Percentiles rank a stretch among this genome's conserved stretches.
Conservation (phyloP, 2,113 vertebrate genomes). For the Heliornis fulica region DNA sequence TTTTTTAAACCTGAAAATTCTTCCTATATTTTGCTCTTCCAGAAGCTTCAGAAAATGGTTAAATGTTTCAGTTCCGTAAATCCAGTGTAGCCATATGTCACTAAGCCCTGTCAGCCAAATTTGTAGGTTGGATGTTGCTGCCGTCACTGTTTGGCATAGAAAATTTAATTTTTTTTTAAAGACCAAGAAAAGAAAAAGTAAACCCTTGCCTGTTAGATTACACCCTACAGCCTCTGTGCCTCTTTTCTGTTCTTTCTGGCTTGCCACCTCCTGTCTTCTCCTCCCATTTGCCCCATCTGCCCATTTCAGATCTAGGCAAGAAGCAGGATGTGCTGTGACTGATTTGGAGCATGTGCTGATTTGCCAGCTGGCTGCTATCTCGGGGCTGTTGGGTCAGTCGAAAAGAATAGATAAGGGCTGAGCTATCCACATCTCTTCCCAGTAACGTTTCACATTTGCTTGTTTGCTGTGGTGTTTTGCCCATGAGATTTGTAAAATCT, state of each 20-base stretch:
- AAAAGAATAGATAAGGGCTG: not conserved
- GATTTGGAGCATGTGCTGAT: conserved; percentile 22
- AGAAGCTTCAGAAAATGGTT: not conserved
- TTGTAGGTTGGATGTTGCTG: not conserved
- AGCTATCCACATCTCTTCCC: not conserved
- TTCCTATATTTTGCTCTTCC: not conserved
- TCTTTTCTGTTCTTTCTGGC: not conserved
- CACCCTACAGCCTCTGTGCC: not conserved
- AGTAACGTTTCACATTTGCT: not conserved
- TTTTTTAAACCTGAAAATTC: not conserved
- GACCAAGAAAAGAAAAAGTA: too few species aligned
- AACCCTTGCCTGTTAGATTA: not conserved
- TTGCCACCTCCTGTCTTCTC: not conserved
- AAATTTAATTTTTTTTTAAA: not conserved
- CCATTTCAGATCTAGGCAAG: not conserved
- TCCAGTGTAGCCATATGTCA: not conserved
- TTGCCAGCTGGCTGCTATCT: not conserved
- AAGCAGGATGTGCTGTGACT: not conserved
- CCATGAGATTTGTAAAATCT: not conserved
- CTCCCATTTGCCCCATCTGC: not conserved
- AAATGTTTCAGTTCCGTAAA: not conserved
- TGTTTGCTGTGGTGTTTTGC: not conserved
- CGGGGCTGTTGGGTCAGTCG: not conserved
- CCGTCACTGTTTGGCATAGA: fast-evolving
- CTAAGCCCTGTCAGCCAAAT: not conserved